A percentile compares a stretch with the other conserved stretches of the same genome.
phyloP scores from a whole-genome alignment of 2,113 vertebrate species.

The Zosterops lateralis region DNA sequence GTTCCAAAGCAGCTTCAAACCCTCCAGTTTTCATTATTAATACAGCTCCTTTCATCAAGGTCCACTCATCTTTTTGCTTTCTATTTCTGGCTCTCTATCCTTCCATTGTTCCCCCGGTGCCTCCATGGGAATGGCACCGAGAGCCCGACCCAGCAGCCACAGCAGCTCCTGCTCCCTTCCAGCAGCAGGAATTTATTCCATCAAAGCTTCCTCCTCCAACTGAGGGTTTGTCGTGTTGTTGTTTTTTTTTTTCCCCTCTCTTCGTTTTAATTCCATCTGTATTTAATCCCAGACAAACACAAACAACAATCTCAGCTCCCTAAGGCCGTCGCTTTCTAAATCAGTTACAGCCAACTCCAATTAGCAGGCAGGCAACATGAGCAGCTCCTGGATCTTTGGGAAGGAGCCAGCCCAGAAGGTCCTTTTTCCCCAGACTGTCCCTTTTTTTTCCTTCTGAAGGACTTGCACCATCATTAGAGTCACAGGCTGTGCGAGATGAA shows the following conservation, averaged over 20 bases:
- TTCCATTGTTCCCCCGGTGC: not conserved
- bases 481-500: not conserved
- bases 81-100: not conserved
- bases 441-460: conserved; percentile 5
- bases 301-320: conserved; percentile 55
- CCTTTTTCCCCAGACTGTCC: conserved; percentile 13
- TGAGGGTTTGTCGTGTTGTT: not conserved
- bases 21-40: conserved; percentile 22
- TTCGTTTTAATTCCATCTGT: conserved; percentile 53
- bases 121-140: not conserved
- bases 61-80: conserved; percentile 18
- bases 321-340: conserved; percentile 45
- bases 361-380: conserved; percentile 35
- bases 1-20: conserved; percentile 38
- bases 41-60: conserved; percentile 17
- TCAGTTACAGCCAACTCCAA: conserved; percentile 57
- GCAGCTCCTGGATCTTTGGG: conserved; percentile 31
- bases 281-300: conserved; percentile 63
- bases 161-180: not conserved
- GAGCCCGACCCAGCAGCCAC: not conserved
- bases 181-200: not conserved
- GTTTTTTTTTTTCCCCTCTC: fast-evolving
- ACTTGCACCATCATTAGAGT: not conserved
- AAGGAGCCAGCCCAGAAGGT: conserved; percentile 28
- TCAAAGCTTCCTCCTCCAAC: conserved; percentile 4